Evolutionary conservation across 2,888 invertebrate species (phyloP).

Genomic region (Seira ritae): DNA sequence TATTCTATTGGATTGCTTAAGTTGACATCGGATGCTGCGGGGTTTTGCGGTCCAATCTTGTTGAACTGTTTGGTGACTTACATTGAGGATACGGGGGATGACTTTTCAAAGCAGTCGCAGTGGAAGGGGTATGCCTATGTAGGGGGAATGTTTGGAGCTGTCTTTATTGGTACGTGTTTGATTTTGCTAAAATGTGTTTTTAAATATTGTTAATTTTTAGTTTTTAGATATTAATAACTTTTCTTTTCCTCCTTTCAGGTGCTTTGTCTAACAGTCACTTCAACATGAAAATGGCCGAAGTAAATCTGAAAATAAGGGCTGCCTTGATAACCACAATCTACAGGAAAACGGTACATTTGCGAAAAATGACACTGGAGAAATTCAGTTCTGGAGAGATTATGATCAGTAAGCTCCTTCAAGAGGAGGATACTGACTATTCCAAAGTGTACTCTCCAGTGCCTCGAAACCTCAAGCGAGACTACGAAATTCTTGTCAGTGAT

Average conservation of each 20-base stretch:
- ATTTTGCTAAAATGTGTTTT: constrained; percentile 12
- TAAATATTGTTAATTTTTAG: constrained; percentile 1
- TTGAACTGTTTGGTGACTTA: constrained; percentile 88
- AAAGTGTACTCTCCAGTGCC: constrained; percentile 51
- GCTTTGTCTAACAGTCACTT: constrained; percentile 92
- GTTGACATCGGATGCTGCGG: constrained; percentile 87
- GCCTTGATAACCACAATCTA: constrained; percentile 90
- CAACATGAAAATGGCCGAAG: constrained; percentile 89
- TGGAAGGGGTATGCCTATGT: constrained; percentile 83
- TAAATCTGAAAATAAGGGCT: constrained; percentile 91
- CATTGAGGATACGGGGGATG: constrained; percentile 80
- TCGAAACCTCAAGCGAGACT: neutral
- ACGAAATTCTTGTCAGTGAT: constrained; percentile 35
- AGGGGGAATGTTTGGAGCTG: constrained; percentile 81
- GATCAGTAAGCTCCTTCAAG: constrained; percentile 86
- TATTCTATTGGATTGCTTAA: constrained; percentile 90
- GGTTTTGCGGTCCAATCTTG: constrained; percentile 93
- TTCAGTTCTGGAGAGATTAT: constrained; percentile 86
- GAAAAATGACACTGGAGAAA: constrained; percentile 75
- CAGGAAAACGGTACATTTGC: constrained; percentile 81
- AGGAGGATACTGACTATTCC: constrained; percentile 62
- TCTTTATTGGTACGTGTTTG: constrained; percentile 84
- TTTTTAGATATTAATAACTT: constrained; percentile 22
- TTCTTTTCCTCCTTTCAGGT: constrained; percentile 76
- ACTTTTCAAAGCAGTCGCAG: constrained; percentile 73